Evolutionary conservation across 2,797 vertebrate species (phyloP).

Genomic region (Agapornis canus): DNA sequence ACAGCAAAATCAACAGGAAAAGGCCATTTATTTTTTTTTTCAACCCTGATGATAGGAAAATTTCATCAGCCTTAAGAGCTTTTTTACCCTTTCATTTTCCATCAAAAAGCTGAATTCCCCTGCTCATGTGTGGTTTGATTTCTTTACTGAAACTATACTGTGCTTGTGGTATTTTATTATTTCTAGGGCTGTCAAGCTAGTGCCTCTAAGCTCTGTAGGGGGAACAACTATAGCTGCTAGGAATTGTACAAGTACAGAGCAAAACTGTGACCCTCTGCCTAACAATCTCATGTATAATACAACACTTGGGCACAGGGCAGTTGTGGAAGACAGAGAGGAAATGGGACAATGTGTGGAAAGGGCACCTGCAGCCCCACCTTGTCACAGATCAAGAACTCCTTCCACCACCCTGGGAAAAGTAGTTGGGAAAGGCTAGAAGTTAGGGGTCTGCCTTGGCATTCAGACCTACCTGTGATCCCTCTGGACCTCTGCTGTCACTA

Average conservation of each 20-base stretch:
- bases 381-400: not conserved
- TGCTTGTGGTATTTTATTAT: not conserved
- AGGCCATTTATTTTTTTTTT: not conserved
- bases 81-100: slow-evolving; percentile 38
- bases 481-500: not conserved
- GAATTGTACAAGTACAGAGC: not conserved
- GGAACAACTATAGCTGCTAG: not conserved
- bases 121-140: not conserved
- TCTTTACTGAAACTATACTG: not conserved
- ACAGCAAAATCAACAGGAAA: slow-evolving; percentile 47
- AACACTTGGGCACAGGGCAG: not conserved
- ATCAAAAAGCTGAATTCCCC: slow-evolving; percentile 10
- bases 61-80: slow-evolving; percentile 43
- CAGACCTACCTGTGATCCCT: not conserved
- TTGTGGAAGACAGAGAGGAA: rapidly evolving
- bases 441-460: not conserved
- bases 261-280: not conserved
- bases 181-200: not conserved
- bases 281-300: not conserved
- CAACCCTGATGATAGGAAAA: slow-evolving; percentile 29
- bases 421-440: not conserved
- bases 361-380: not conserved
- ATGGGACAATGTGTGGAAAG: not conserved
- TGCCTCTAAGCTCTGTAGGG: not conserved
- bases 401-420: not conserved